These are phyloP conservation scores for Eumeta japonica DNA, from an alignment of 1,140 invertebrate genomes.

Conservation along the genomic window DNA sequence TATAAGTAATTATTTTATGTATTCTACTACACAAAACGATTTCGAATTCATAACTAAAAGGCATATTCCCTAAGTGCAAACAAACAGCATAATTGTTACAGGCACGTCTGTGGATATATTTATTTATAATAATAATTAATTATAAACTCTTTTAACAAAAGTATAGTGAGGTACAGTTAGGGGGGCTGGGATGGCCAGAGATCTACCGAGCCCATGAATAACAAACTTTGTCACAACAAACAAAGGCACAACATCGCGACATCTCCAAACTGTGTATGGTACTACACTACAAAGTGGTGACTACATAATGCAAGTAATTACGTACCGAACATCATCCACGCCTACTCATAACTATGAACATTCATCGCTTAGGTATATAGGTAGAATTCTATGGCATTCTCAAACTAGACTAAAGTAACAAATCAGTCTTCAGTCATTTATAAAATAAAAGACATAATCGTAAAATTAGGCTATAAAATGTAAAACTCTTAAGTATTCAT, in stretches of 20 bases:
- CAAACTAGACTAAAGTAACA: slow-evolving; percentile 57
- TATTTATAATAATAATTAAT: slow-evolving; percentile 31
- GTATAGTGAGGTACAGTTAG: slow-evolving; percentile 31
- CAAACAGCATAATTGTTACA: slow-evolving; percentile 36
- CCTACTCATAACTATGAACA: no score
- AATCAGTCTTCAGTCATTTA: slow-evolving; percentile 50
- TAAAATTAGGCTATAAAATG: no score
- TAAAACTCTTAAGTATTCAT: no score
- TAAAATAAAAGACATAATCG: slow-evolving; percentile 33
- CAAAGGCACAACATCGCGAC: slow-evolving; percentile 50
- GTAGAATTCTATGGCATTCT: slow-evolving; percentile 53
- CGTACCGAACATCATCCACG: no score
- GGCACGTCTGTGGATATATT: slow-evolving; percentile 48
- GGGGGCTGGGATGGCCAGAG: no score
- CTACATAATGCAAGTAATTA: no score
- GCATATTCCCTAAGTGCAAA: no score
- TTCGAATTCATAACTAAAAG: no score
- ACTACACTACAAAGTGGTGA: slow-evolving; percentile 36
- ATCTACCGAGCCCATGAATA: slow-evolving; percentile 16
- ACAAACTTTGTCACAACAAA: slow-evolving; percentile 43
- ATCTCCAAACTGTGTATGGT: slow-evolving; percentile 34
- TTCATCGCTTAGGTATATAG: no score
- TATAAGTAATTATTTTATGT: no score
- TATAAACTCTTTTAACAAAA: slow-evolving; percentile 48
- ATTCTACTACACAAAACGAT: slow-evolving; percentile 2